phyloP scores from a whole-genome alignment of 2,888 invertebrate species.

The Troilus luridus region DNA sequence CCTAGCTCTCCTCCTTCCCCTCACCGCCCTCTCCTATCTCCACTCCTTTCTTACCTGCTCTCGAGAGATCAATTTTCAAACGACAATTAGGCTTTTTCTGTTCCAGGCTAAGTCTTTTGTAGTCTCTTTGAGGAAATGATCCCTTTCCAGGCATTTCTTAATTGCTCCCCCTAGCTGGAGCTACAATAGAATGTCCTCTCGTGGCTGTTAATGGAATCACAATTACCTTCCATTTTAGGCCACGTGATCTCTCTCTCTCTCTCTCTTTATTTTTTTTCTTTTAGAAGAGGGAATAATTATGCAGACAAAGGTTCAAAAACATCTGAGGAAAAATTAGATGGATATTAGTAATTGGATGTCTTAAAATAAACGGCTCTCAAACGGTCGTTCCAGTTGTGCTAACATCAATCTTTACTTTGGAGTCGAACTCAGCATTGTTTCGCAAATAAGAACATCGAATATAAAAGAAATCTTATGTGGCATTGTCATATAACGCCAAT shows the following conservation, averaged over 20 bases:
- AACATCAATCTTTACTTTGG: too few species aligned
- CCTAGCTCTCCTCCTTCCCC: too few species aligned
- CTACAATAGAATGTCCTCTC: background rate
- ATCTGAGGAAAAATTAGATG: background rate
- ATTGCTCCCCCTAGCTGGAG: background rate
- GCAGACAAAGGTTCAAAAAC: background rate
- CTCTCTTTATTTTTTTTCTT: background rate
- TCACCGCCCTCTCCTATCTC: too few species aligned
- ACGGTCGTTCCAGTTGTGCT: too few species aligned
- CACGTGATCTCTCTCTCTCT: background rate
- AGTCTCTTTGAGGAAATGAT: background rate
- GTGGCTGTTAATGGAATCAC: background rate
- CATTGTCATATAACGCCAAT: too few species aligned
- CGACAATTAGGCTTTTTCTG: constrained; percentile 30
- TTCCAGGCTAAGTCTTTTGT: background rate
- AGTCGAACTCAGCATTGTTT: too few species aligned
- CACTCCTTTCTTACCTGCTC: background rate
- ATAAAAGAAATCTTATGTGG: too few species aligned
- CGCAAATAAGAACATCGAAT: too few species aligned
- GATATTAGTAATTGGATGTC: background rate
- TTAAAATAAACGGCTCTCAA: background rate
- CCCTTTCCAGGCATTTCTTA: background rate
- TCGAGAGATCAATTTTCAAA: constrained; percentile 34
- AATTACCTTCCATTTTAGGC: constrained; percentile 15
- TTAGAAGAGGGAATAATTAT: background rate